A percentile compares a stretch with the other conserved stretches of the same genome.
Conservation (phyloP, 2,888 invertebrate genomes). For the Apotomis capreana region DNA sequence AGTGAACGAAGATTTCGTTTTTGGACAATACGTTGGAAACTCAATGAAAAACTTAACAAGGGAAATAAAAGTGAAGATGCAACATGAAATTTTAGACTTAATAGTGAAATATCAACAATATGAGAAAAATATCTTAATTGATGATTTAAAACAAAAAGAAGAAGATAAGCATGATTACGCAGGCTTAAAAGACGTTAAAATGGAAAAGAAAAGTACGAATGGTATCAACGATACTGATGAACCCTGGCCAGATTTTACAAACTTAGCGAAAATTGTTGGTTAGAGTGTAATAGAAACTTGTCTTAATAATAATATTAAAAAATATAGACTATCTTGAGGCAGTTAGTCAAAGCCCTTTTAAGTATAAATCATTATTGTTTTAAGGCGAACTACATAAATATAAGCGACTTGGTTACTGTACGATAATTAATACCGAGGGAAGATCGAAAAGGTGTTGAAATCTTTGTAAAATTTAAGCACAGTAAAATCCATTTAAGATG, state of each 20-base stretch:
- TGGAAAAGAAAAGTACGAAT: conserved; percentile 49
- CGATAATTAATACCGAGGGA: too few species aligned
- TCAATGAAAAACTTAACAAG: conserved; percentile 69
- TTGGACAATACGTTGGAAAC: conserved; percentile 74
- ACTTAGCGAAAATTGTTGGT: conserved; percentile 73
- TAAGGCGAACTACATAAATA: too few species aligned
- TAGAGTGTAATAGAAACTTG: conserved; percentile 39
- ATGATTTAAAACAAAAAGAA: conserved; percentile 10
- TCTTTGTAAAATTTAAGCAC: too few species aligned
- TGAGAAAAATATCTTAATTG: conserved; percentile 42
- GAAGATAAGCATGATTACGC: not conserved
- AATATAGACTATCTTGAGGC: not conserved
- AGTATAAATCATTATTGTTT: too few species aligned
- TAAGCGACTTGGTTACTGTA: too few species aligned
- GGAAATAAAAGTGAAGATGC: conserved; percentile 64
- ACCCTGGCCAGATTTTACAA: conserved; percentile 72
- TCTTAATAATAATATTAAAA: not conserved
- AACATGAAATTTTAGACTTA: conserved; percentile 73
- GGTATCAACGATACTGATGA: conserved; percentile 68
- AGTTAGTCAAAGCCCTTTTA: too few species aligned
- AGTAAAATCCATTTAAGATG: too few species aligned
- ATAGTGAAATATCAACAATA: conserved; percentile 60
- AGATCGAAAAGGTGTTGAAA: too few species aligned
- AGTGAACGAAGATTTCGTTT: conserved; percentile 75
- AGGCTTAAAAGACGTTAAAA: conserved; percentile 52